Percentiles rank a stretch among this genome's conserved stretches.
These are phyloP conservation scores for Apoda limacodes DNA, from an alignment of 2,888 invertebrate species.

Conservation along the genomic window DNA sequence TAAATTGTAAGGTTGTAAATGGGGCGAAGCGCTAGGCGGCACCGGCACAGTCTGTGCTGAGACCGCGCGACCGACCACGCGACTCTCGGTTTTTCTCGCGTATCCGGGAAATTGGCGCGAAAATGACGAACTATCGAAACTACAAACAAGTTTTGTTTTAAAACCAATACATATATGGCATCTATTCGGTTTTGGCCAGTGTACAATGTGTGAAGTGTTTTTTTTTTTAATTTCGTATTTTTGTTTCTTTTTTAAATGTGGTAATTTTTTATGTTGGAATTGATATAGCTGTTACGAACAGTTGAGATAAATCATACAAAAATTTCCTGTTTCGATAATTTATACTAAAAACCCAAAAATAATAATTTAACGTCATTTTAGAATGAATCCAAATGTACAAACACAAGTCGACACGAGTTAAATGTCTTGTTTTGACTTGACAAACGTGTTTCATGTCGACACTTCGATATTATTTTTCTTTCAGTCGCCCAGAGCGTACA, in stretches of 20 bases:
- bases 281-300: no score
- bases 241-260: conserved; percentile 1
- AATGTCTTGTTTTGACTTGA: no score
- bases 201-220: conserved; percentile 26
- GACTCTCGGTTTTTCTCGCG: conserved; percentile 27
- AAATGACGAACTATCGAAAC: conserved; percentile 56
- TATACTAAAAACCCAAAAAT: no score
- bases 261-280: no score
- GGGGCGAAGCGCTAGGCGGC: conserved; percentile 32
- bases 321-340: no score
- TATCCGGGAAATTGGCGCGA: conserved; percentile 63
- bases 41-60: conserved; percentile 46
- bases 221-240: conserved; percentile 10
- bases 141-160: conserved; percentile 25
- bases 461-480: no score
- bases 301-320: no score
- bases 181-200: conserved; percentile 20
- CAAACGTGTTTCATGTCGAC: no score
- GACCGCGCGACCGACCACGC: conserved; percentile 44
- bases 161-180: conserved; percentile 25
- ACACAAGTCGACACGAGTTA: no score
- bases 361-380: no score
- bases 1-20: conserved; percentile 51
- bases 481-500: no score
- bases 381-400: no score